Percentiles rank a stretch among this genome's conserved stretches.
phyloP scores from a whole-genome alignment of 2,888 invertebrate genomes.

The Loripinus fragilis region DNA sequence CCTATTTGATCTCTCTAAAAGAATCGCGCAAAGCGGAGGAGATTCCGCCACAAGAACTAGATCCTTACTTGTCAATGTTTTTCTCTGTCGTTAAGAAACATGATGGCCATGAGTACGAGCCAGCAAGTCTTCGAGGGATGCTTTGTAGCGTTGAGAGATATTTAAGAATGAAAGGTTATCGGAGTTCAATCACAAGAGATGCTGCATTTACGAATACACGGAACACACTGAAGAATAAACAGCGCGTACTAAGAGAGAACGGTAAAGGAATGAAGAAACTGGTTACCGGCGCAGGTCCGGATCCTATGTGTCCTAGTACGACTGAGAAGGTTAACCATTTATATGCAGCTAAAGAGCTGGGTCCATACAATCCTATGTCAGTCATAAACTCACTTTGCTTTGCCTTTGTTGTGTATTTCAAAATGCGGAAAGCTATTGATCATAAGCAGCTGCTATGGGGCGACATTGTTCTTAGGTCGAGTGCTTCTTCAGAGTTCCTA shows the following conservation, averaged over 20 bases:
- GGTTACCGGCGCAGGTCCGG: conserved; percentile 34
- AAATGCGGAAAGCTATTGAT: conserved; percentile 75
- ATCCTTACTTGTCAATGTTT: conserved; percentile 73
- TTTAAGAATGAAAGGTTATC: conserved; percentile 70
- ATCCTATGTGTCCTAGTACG: conserved; percentile 55
- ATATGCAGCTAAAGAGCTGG: conserved; percentile 75
- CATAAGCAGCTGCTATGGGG: conserved; percentile 78
- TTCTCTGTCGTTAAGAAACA: conserved; percentile 75
- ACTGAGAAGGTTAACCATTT: conserved; percentile 72
- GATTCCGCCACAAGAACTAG: conserved; percentile 71
- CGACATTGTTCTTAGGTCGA: conserved; percentile 71
- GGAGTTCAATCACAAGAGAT: conserved; percentile 72
- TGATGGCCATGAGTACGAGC: conserved; percentile 78
- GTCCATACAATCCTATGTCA: conserved; percentile 75
- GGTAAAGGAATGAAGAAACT: conserved; percentile 67
- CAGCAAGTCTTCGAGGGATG: conserved; percentile 76
- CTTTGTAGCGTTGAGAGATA: conserved; percentile 76
- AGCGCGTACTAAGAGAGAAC: conserved; percentile 69
- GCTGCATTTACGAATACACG: conserved; percentile 71
- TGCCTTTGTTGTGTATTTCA: conserved; percentile 72
- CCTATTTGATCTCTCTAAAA: conserved; percentile 71
- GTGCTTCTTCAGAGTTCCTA: conserved; percentile 68
- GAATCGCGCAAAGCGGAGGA: conserved; percentile 71
- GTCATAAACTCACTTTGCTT: conserved; percentile 76
- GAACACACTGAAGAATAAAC: conserved; percentile 72